Evolutionary conservation across 2,113 vertebrate species (phyloP), one percentile per base, ranked within the genome.

Genomic region (Coreoperca whiteheadi): DNA sequence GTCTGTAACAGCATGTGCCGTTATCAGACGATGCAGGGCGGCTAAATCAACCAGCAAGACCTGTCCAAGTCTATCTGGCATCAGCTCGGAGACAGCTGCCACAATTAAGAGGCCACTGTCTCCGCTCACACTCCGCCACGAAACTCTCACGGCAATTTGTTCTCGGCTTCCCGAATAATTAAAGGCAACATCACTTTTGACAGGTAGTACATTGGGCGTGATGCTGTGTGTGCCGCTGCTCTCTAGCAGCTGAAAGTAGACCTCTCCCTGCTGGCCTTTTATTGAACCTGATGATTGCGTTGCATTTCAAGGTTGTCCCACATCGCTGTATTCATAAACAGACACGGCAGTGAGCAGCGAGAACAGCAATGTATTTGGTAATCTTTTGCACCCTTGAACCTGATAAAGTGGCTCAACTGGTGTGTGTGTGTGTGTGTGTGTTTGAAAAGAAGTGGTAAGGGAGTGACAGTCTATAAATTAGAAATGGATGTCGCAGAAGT

Each of bases 71-170:
- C 66, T 39, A 76, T 88, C 68, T 83, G 68, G 41, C 65, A 59
- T 56, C 80, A 14, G 30, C 76, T 74, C 66, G 6, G 20, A 70
- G 77, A 84, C 68, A 59, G 56, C 71, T 28, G 23, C 69, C 39
- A n/a, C 80, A 77, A 79, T 77, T 74, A 87, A 83, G 79, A 83
- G 66, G 64, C 75, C 81, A 41, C 67, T 51, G 75, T 81, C 80
- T 82, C 68, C 4, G 23, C 79, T 87, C 74, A 57, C 74, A 57
- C 67, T 18, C 73, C 15, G 85, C 69, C 59, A 75, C n/a, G 2
- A 53, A 82, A 51, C 74, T 77, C 82, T 83, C 76, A 77, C 2
- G 23, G 73, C 63, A 81, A 91, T 91, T 89, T 88, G 87, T 85
- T 65, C 53, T 59, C 8, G 2, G 76, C 63, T 77, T 69, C 81